phyloP scores from a whole-genome alignment of 2,888 invertebrate species.

The Dexiosoma caninum region DNA sequence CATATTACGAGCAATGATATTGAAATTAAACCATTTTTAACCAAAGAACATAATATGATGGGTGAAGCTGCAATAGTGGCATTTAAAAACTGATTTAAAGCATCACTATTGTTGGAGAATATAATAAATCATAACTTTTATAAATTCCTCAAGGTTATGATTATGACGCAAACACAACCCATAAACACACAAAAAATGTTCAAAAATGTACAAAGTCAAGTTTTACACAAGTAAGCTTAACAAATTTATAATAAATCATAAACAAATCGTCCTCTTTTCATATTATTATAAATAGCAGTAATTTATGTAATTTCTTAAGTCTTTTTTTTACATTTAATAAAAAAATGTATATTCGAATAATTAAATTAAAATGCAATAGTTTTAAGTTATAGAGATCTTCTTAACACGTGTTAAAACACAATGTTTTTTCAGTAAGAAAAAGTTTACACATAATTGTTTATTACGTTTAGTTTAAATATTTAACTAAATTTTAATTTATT shows the following conservation, averaged over 20 bases:
- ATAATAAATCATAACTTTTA: neutral
- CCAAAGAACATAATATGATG: constrained; percentile 61
- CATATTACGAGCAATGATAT: constrained; percentile 76
- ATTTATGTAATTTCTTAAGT: constrained; percentile 1
- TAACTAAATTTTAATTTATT: no score
- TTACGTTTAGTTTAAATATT: no score
- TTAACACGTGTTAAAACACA: no score
- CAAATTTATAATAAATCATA: neutral
- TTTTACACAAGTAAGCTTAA: constrained; percentile 45
- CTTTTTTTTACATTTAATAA: neutral
- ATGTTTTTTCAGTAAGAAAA: no score
- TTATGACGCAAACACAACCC: neutral
- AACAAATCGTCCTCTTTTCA: neutral
- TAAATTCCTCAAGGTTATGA: neutral
- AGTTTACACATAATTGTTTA: no score
- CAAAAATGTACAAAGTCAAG: neutral
- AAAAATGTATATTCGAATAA: neutral
- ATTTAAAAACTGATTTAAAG: constrained; percentile 52
- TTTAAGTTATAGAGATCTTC: neutral
- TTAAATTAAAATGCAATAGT: neutral
- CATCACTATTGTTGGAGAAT: neutral
- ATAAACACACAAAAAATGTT: neutral
- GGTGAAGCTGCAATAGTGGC: constrained; percentile 56
- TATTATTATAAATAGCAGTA: neutral
- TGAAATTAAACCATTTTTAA: constrained; percentile 72